A percentile compares a stretch with the other conserved stretches of the same genome.
Evolutionary conservation across 2,113 vertebrate species (phyloP).

Genomic region (Labeo rohita): DNA sequence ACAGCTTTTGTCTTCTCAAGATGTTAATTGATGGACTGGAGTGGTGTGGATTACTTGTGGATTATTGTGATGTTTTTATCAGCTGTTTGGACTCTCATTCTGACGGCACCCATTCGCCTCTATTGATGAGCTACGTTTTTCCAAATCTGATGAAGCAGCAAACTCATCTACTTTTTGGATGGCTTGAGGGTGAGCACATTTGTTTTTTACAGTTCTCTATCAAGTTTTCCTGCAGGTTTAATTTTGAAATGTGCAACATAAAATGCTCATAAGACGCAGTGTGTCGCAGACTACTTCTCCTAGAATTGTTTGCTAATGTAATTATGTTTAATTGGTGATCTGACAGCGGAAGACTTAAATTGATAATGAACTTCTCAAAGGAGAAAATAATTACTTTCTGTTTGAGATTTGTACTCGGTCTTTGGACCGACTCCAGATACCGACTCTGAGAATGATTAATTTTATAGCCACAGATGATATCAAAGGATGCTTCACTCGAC

Average conservation of each 20-base stretch:
- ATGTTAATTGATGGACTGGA: not conserved
- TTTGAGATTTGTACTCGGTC: slow-evolving; percentile 41
- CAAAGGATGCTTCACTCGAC: not conserved
- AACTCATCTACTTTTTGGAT: not conserved
- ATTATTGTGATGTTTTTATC: not conserved
- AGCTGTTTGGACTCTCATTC: not conserved
- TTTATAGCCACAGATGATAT: slow-evolving; percentile 2
- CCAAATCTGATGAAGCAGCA: not conserved
- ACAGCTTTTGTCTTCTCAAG: no score
- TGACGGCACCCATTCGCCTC: not conserved
- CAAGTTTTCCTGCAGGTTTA: not conserved
- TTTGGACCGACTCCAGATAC: slow-evolving; percentile 6
- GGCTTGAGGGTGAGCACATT: not conserved
- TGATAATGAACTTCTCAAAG: slow-evolving; percentile 52
- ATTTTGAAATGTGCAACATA: not conserved
- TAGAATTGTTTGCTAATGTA: slow-evolving; percentile 52
- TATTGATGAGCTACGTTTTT: not conserved
- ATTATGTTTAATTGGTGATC: slow-evolving; percentile 58
- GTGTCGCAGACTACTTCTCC: slow-evolving; percentile 35
- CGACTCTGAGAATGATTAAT: slow-evolving; percentile 28
- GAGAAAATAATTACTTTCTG: slow-evolving; percentile 44
- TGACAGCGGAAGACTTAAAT: slow-evolving; percentile 44
- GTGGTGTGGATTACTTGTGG: not conserved
- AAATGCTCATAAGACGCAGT: not conserved
- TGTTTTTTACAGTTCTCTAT: not conserved